Evolutionary conservation across 1,140 invertebrate species (phyloP), one percentile per base, ranked within the genome.

Genomic region (Caerostris darwini): DNA sequence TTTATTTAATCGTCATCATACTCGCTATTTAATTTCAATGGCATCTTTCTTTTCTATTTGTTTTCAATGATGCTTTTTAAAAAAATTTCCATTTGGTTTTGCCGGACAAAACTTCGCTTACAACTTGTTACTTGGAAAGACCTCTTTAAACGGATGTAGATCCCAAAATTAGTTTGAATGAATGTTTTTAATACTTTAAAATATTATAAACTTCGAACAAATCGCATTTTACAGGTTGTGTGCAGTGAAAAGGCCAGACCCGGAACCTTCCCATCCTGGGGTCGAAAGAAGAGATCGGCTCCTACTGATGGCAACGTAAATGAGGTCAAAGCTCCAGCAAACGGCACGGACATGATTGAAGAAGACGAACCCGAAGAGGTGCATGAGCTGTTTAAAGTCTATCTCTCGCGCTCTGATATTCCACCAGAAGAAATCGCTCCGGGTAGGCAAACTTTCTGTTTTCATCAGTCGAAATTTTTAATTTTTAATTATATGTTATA

Each of bases 351-450:
- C n/a, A 19, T 56, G 5, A n/a, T 64, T 12, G 90, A 90, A n/a
- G 95, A 94, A 57, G 95, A 94, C 82, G 95, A 95, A 71, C 94
- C 91, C 8, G 95, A 95, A 90, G 95, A 95, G 90, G 95, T 95
- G 14, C 95, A 95, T 34, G 95, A 95, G 91, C 61, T 95, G 54
- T 67, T 95, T 7, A 92, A 94, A 90, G 95, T 95, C 1, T 95
- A 95, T 67, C 64, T 95, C 10, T 95, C 95, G 14, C 86, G 95
- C 14, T 95, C 94, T 5, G 95, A 95, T 81, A 95, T 95, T 34
- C 95, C 95, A 10, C 77, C 94, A 54, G 94, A 94, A 90, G 90
- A 85, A 94, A 69, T 92, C 53, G 61, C 91, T 2, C 89, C 69
- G 2, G 87, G 94, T 94, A 77, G 3, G 12, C n/a, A 64, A 34